A percentile compares a stretch with the other conserved stretches of the same genome.
Evolutionary conservation across 2,113 vertebrate species (phyloP).

Genomic region (Heterotis niloticus): DNA sequence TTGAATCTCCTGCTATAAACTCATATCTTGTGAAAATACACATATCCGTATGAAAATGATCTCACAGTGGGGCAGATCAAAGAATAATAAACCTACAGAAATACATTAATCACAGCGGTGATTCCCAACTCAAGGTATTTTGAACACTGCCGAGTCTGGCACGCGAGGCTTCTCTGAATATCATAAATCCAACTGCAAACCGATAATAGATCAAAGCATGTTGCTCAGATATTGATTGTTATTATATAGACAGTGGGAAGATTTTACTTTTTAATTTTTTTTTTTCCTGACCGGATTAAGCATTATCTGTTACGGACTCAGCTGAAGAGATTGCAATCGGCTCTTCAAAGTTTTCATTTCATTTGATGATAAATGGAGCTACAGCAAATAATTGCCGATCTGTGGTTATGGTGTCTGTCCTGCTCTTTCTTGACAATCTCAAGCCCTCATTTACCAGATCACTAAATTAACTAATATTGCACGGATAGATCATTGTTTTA

Average conservation of each 20-base stretch:
- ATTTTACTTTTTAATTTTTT: too few relatives aligned
- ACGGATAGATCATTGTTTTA: too few relatives aligned
- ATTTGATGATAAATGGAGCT: too few relatives aligned
- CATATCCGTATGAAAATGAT: background rate
- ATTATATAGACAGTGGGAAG: background rate
- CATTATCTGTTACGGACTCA: too few relatives aligned
- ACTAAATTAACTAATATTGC: too few relatives aligned
- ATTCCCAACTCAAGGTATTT: background rate
- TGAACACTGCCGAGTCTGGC: background rate
- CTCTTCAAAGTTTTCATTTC: too few relatives aligned
- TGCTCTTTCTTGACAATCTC: too few relatives aligned
- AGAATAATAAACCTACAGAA: background rate
- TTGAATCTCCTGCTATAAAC: background rate
- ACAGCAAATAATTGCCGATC: background rate
- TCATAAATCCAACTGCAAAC: background rate
- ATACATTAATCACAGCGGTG: background rate
- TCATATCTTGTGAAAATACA: background rate
- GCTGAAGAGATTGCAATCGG: too few relatives aligned
- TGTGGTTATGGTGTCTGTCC: background rate
- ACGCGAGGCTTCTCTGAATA: background rate
- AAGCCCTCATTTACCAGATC: too few relatives aligned
- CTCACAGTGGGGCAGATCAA: too few relatives aligned
- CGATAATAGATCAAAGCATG: background rate
- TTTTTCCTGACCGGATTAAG: too few relatives aligned
- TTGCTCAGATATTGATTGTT: background rate